A percentile compares a stretch with the other conserved stretches of the same genome.
phyloP scores from a whole-genome alignment of 2,113 vertebrate genomes.

The Fulica atra region DNA sequence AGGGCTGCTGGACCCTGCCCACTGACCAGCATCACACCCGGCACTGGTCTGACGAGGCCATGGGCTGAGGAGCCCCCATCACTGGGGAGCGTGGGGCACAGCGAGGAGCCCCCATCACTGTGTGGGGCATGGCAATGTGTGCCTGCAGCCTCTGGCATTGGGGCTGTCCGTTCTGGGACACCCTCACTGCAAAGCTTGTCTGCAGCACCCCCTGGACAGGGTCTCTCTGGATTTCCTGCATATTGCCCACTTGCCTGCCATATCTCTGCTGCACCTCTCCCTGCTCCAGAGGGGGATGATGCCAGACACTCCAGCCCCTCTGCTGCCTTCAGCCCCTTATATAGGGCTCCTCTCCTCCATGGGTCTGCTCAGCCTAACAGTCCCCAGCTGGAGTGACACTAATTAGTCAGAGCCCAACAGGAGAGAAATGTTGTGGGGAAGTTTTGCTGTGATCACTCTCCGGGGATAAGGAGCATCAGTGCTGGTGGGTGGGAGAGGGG shows the following conservation, averaged over 20 bases:
- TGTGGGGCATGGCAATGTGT: too few species aligned
- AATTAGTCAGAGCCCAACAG: not conserved
- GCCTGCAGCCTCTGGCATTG: slow-evolving; percentile 1
- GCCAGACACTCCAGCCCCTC: not conserved
- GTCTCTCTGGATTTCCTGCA: not conserved
- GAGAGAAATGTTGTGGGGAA: not conserved
- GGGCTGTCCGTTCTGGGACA: slow-evolving; percentile 44
- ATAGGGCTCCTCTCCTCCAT: not conserved
- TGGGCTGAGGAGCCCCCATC: too few species aligned
- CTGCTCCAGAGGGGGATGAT: not conserved
- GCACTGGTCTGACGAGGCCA: not conserved
- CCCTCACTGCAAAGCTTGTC: slow-evolving; percentile 22
- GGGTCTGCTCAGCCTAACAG: too few species aligned
- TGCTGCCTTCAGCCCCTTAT: not conserved
- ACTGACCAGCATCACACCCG: not conserved
- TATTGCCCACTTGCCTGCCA: not conserved
- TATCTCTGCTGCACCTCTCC: not conserved
- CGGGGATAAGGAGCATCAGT: not conserved
- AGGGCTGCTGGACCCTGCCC: not conserved
- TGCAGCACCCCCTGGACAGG: not conserved
- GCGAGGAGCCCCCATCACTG: too few species aligned
- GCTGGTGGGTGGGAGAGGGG: too few species aligned
- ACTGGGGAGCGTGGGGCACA: too few species aligned
- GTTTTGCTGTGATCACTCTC: not conserved
- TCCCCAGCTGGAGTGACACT: not conserved